These are phyloP conservation scores for Ichneumon xanthorius DNA, from an alignment of 2,888 invertebrate genomes.

Conservation along the genomic window DNA sequence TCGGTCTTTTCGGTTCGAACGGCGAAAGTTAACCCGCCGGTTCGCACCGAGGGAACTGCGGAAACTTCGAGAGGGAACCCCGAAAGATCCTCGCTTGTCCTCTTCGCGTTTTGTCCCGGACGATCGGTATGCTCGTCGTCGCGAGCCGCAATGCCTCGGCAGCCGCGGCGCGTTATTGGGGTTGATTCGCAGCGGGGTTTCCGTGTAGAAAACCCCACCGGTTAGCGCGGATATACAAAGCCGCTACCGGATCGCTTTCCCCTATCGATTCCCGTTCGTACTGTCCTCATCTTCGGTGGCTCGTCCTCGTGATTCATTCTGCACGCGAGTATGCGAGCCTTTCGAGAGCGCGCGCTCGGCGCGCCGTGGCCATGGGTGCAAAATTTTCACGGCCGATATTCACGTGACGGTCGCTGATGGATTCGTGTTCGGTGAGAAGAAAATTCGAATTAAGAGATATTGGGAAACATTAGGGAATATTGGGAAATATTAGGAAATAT, in stretches of 20 bases:
- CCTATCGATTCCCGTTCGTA: slow-evolving; percentile 42
- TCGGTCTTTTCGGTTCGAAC: slow-evolving; percentile 50
- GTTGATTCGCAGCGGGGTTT: slow-evolving; percentile 63
- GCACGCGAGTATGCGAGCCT: background rate
- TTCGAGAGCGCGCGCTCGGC: background rate
- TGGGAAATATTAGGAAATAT: too few species aligned
- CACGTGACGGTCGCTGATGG: too few species aligned
- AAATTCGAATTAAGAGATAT: too few species aligned
- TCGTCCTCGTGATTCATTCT: slow-evolving; percentile 10
- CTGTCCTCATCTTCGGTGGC: background rate
- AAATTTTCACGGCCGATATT: too few species aligned
- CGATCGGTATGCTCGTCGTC: slow-evolving; percentile 28
- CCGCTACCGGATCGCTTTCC: slow-evolving; percentile 33
- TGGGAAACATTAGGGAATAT: too few species aligned
- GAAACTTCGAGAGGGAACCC: slow-evolving; percentile 32
- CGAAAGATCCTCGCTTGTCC: slow-evolving; percentile 21
- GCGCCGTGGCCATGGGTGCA: background rate
- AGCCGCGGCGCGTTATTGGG: slow-evolving; percentile 54
- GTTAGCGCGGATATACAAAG: slow-evolving; percentile 40
- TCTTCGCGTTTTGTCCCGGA: background rate
- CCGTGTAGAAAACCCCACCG: slow-evolving; percentile 38
- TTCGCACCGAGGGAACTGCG: background rate
- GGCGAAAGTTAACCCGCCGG: slow-evolving; percentile 69
- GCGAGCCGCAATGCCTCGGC: background rate
- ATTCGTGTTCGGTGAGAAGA: too few species aligned